Evolutionary conservation across 1,140 invertebrate species (phyloP).

Genomic region (Meloidogyne exigua): DNA sequence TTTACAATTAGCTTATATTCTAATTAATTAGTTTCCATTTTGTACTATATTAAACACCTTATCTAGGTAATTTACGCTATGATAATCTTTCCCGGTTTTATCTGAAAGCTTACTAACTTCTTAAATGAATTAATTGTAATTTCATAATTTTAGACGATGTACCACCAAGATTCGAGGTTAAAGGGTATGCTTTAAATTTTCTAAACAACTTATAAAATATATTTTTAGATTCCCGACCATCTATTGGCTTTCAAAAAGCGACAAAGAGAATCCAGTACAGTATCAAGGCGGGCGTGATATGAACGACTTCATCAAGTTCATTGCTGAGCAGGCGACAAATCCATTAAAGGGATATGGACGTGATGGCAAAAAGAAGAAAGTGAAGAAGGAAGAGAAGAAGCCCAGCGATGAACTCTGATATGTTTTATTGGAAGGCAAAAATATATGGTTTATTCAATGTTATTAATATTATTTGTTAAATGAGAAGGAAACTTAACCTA

Average conservation of each 20-base stretch:
- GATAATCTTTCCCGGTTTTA: too few species aligned
- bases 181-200: conserved; percentile 67
- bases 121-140: neutral
- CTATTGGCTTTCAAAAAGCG: conserved; percentile 86
- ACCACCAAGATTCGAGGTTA: conserved; percentile 83
- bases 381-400: conserved; percentile 67
- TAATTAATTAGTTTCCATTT: too few species aligned
- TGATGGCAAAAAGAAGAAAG: conserved; percentile 78
- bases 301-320: conserved; percentile 92
- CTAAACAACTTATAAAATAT: neutral
- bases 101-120: neutral
- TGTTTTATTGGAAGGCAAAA: conserved; percentile 3
- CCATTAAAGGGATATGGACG: conserved; percentile 84
- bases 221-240: conserved; percentile 84
- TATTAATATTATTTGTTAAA: neutral
- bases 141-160: conserved; percentile 75
- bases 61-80: too few species aligned
- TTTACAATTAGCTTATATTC: too few species aligned
- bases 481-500: neutral
- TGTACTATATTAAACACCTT: too few species aligned
- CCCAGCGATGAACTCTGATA: neutral
- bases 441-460: neutral
- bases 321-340: conserved; percentile 84
- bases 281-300: conserved; percentile 92
- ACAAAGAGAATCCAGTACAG: conserved; percentile 77